Percentiles rank a stretch among this genome's conserved stretches.
These are phyloP conservation scores for Amblyjoppa proteus DNA, from an alignment of 2,888 invertebrate genomes.

Conservation along the genomic window DNA sequence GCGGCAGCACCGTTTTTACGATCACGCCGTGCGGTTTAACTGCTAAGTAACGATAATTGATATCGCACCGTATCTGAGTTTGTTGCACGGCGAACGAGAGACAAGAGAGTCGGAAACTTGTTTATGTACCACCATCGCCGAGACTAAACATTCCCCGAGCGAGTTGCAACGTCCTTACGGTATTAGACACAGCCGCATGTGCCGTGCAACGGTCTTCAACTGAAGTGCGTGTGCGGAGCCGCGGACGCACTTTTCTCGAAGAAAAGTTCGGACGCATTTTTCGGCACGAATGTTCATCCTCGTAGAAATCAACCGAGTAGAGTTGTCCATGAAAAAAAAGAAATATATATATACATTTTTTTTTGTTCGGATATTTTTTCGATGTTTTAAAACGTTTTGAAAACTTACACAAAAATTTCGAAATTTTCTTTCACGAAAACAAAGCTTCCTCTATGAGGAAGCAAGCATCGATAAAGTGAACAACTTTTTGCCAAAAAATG, in stretches of 20 bases:
- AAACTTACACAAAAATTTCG: too few species aligned
- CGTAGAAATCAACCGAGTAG: too few species aligned
- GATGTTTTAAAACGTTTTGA: too few species aligned
- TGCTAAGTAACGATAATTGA: slow-evolving; percentile 78
- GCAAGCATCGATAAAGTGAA: too few species aligned
- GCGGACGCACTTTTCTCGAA: neutral
- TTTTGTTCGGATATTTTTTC: too few species aligned
- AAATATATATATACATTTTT: neutral
- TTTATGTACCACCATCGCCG: slow-evolving; percentile 60
- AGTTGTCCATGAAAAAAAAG: neutral
- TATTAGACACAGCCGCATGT: neutral
- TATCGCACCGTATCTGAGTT: slow-evolving; percentile 73
- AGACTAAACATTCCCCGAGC: slow-evolving; percentile 45
- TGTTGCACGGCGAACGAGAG: slow-evolving; percentile 64
- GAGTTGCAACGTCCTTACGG: slow-evolving; percentile 37
- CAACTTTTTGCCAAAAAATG: too few species aligned
- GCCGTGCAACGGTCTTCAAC: neutral
- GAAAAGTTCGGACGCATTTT: too few species aligned
- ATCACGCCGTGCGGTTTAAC: slow-evolving; percentile 73
- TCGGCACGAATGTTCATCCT: too few species aligned
- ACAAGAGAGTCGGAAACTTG: slow-evolving; percentile 53
- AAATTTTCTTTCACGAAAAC: too few species aligned
- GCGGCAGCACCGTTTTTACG: slow-evolving; percentile 71
- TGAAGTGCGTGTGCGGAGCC: neutral
- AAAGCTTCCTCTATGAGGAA: too few species aligned